These are phyloP conservation scores for Drosophila mauritiana DNA, from an alignment of 1,140 invertebrate genomes.

Conservation along the genomic window DNA sequence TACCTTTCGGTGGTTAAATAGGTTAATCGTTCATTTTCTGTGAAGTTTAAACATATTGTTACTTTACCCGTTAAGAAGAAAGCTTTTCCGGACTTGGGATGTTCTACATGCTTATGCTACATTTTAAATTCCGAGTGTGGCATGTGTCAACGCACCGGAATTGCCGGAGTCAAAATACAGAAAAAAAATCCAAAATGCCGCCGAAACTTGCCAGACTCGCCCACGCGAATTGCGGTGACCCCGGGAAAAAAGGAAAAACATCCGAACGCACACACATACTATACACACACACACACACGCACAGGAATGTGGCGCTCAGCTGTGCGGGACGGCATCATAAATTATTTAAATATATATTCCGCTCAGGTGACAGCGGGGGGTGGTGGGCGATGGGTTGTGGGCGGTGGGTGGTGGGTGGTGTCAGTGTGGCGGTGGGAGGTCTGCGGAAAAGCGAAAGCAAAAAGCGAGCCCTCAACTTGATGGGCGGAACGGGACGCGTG, in stretches of 20 bases:
- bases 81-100: too few species aligned
- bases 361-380: slow-evolving; percentile 48
- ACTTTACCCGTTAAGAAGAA: too few species aligned
- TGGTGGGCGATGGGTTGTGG: slow-evolving; percentile 5
- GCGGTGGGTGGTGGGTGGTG: slow-evolving; percentile 4
- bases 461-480: slow-evolving; percentile 42
- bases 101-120: neutral
- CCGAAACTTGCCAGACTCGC: slow-evolving; percentile 62
- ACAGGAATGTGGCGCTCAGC: slow-evolving; percentile 46
- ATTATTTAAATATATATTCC: slow-evolving; percentile 76
- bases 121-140: slow-evolving; percentile 25
- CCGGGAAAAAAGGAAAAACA: slow-evolving; percentile 40
- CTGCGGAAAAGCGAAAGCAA: slow-evolving; percentile 48
- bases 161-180: slow-evolving; percentile 4
- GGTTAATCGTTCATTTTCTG: too few species aligned
- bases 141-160: slow-evolving; percentile 38
- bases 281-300: slow-evolving; percentile 6
- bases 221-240: slow-evolving; percentile 56
- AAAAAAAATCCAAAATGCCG: slow-evolving; percentile 11
- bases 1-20: too few species aligned
- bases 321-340: slow-evolving; percentile 69
- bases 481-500: slow-evolving; percentile 48
- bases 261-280: slow-evolving; percentile 1
- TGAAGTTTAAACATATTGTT: too few species aligned
- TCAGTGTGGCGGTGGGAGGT: slow-evolving; percentile 10